Percentiles rank a stretch among this genome's conserved stretches.
Conservation (phyloP, 2,888 invertebrate species). For the Megastigmus dorsalis region DNA sequence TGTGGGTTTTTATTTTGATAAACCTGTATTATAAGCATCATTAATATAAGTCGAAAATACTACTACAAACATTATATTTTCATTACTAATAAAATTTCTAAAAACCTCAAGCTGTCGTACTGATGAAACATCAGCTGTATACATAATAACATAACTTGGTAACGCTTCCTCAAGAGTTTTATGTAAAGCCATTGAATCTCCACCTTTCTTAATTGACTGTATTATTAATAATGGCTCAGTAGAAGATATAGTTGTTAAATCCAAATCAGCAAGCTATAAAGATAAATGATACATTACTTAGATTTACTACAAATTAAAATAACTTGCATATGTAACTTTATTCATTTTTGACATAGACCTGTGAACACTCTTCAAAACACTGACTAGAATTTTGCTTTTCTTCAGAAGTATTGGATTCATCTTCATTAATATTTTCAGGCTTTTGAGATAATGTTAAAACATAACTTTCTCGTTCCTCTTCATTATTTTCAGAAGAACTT, state of each 20-base stretch:
- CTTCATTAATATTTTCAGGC: conserved; percentile 52
- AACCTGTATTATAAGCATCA: conserved; percentile 74
- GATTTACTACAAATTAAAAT: conserved; percentile 9
- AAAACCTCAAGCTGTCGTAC: conserved; percentile 91
- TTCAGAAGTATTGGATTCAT: conserved; percentile 48
- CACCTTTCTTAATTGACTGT: conserved; percentile 86
- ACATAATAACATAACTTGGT: conserved; percentile 91
- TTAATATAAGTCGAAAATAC: neutral
- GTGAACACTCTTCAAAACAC: conserved; percentile 68
- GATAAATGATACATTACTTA: conserved; percentile 29
- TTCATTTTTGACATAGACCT: conserved; percentile 58
- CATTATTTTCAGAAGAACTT: conserved; percentile 58
- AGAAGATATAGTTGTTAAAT: conserved; percentile 79
- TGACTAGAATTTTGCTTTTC: conserved; percentile 55
- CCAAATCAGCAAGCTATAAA: conserved; percentile 79
- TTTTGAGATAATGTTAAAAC: conserved; percentile 82
- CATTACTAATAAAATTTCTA: neutral
- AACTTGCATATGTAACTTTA: neutral
- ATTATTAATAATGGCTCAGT: conserved; percentile 83
- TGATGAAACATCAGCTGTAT: conserved; percentile 90
- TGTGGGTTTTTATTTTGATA: conserved; percentile 77
- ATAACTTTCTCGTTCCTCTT: conserved; percentile 76
- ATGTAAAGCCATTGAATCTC: conserved; percentile 83
- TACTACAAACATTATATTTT: neutral
- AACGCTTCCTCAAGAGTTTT: conserved; percentile 80